phyloP scores from a whole-genome alignment of 2,113 vertebrate genomes.

The Picathartes gymnocephalus region DNA sequence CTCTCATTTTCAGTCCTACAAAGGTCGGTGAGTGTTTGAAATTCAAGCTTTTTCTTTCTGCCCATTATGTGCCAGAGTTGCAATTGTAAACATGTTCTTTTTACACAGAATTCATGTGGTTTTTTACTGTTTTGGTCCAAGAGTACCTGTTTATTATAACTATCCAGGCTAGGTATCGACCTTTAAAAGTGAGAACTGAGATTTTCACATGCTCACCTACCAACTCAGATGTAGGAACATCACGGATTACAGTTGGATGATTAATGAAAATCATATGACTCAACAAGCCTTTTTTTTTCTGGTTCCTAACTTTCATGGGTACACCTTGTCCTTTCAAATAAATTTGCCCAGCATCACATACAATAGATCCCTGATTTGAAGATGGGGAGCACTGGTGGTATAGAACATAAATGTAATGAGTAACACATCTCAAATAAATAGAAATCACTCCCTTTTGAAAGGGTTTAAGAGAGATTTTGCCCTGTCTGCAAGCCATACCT shows the following conservation, averaged over 20 bases:
- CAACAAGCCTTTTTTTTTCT: neutral
- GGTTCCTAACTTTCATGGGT: neutral
- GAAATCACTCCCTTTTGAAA: neutral
- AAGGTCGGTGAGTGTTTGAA: neutral
- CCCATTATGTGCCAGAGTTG: neutral
- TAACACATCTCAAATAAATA: neutral
- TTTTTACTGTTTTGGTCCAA: neutral
- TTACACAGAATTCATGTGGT: neutral
- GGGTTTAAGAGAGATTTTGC: neutral
- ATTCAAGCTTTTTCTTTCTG: constrained; percentile 9
- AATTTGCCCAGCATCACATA: neutral
- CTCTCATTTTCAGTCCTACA: constrained; percentile 14
- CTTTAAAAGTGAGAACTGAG: neutral
- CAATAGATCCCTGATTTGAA: neutral
- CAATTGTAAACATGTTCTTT: neutral
- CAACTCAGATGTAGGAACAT: neutral
- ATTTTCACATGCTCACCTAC: neutral
- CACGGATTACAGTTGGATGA: neutral
- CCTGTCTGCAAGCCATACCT: neutral
- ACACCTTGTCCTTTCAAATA: neutral
- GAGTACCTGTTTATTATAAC: neutral
- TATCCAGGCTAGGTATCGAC: fast-evolving
- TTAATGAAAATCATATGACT: neutral
- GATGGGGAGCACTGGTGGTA: neutral
- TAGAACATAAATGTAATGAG: neutral